These are phyloP conservation scores for Tuberolachnus salignus DNA, from an alignment of 2,888 invertebrate genomes.

Conservation along the genomic window DNA sequence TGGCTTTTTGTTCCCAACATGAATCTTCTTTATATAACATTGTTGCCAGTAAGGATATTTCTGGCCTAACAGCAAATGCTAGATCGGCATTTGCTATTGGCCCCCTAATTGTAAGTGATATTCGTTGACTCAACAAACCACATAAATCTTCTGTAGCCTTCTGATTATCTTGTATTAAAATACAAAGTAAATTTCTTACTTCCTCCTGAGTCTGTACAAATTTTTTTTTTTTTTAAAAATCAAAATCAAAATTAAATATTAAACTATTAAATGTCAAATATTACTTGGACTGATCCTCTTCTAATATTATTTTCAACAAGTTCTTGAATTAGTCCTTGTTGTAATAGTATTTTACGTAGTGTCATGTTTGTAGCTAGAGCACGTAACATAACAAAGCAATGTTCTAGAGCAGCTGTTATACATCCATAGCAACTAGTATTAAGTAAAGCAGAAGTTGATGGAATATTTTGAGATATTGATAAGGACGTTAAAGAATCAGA, in stretches of 20 bases:
- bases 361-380: conserved; percentile 83
- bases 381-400: conserved; percentile 87
- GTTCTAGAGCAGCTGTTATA: conserved; percentile 88
- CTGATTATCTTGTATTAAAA: conserved; percentile 85
- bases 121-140: conserved; percentile 78
- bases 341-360: conserved; percentile 77
- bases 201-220: conserved; percentile 82
- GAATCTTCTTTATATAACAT: conserved; percentile 90
- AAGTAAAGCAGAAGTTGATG: conserved; percentile 49
- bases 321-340: conserved; percentile 86
- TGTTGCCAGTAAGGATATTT: conserved; percentile 85
- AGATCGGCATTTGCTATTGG: conserved; percentile 77
- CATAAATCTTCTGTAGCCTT: conserved; percentile 84
- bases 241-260: neutral
- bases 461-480: conserved; percentile 53
- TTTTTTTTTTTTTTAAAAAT: neutral
- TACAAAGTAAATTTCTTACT: conserved; percentile 84
- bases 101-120: conserved; percentile 79
- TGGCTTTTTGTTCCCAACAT: conserved; percentile 92
- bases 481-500: conserved; percentile 37
- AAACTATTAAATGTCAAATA: conserved; percentile 35
- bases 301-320: conserved; percentile 88
- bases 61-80: conserved; percentile 80
- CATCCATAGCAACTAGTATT: conserved; percentile 76
- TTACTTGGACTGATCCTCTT: conserved; percentile 77